Evolutionary conservation across 2,797 vertebrate genomes (phyloP).

Genomic region (Gambelia wislizenii): DNA sequence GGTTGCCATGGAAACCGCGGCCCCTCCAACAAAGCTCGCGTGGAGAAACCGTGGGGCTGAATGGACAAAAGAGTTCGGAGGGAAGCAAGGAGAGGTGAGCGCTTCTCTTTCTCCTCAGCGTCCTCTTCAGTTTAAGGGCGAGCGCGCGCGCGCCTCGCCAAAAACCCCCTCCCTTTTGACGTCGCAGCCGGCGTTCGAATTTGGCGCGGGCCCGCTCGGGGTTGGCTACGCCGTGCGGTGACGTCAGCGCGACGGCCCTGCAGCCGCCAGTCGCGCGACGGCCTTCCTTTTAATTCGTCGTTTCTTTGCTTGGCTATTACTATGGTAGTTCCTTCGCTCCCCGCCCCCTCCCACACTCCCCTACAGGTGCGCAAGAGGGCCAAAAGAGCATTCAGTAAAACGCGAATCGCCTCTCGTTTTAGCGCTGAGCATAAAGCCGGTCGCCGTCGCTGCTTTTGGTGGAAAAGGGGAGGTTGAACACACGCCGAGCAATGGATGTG

Average conservation of each 20-base stretch:
- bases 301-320: accelerated
- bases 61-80: not conserved
- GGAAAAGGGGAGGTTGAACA: not conserved
- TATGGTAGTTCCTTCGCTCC: accelerated
- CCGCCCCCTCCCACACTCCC: too few relatives aligned
- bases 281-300: too few relatives aligned
- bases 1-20: constrained; percentile 77
- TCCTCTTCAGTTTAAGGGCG: accelerated
- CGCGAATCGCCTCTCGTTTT: not conserved
- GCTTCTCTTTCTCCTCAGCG: not conserved
- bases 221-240: not conserved
- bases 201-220: constrained; percentile 13
- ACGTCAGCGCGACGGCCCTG: not conserved
- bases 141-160: not conserved
- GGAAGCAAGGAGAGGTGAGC: too few relatives aligned
- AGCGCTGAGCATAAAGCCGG: too few relatives aligned
- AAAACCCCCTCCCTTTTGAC: too few relatives aligned
- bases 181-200: constrained; percentile 31
- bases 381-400: accelerated
- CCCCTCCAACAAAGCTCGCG: accelerated
- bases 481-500: not conserved
- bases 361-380: not conserved
- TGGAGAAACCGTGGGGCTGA: not conserved
- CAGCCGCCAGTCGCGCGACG: accelerated
- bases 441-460: not conserved